Base-by-base conservation (phyloP, 2,888 invertebrate genomes). In the Cynaeus angustus region DNA sequence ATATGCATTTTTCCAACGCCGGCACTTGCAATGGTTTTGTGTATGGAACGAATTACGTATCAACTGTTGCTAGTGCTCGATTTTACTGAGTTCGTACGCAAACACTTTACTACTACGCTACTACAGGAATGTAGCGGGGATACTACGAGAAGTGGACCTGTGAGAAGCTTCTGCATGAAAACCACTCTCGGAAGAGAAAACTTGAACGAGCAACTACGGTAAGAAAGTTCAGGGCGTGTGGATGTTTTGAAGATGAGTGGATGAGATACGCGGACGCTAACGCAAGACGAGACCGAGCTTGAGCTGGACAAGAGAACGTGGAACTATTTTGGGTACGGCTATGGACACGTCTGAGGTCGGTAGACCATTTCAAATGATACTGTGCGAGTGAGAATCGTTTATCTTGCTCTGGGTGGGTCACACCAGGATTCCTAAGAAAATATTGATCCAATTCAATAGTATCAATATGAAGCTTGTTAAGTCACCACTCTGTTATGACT, bases 171-270 rank as follows among this genome's bases (percentile, higher is more conserved):
- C 38, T 4, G 26, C 41, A 37, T 58, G 56, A 56, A 70, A 67
- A 72, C 74, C 75, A 75, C 69, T 66, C 65, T 53, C 62, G 50
- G 71, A 43, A 55, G 8, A 14, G 48, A 70, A 12, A 43, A 77
- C 45, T 72, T 61, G 48, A 38, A 73, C 79, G 82, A 72, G 45
- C 81, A 64, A 71, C 76, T 81, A 76, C 73, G 78, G 80, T 79
- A 83, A 82, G 83, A 83, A 83, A 83, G 83, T 83, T 83, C 83
- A 82, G 81, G 81, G 80, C 79, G 82, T 81, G 82, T 82, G 81
- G 83, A 83, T 80, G 79, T 78, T 79, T 78, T 78, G 77, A 76
- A 78, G 80, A 80, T 79, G 80, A 78, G 77, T 76, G 78, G 74
- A 72, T 77, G 74, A 77, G 76, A 76, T 77, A 75, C 67, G 65